These are phyloP conservation scores for Leucoptera coffeella DNA, from an alignment of 2,888 invertebrate species.

Conservation along the genomic window DNA sequence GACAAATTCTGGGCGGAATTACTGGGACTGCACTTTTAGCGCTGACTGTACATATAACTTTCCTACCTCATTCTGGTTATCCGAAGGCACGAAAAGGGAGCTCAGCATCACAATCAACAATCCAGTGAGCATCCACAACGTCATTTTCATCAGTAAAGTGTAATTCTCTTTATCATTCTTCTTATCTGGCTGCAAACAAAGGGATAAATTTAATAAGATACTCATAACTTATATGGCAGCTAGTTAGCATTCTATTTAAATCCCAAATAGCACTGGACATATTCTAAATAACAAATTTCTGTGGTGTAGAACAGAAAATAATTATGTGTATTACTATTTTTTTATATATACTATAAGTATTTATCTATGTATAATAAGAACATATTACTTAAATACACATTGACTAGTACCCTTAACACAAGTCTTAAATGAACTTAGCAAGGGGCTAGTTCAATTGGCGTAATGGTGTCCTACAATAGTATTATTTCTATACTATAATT, in stretches of 20 bases:
- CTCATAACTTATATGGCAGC: not conserved
- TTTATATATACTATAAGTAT: too few species aligned
- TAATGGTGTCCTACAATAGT: too few species aligned
- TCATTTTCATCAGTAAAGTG: constrained; percentile 66
- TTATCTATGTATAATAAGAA: too few species aligned
- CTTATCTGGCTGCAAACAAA: constrained; percentile 16
- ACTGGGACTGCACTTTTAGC: too few species aligned
- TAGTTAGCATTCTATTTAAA: not conserved
- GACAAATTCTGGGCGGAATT: too few species aligned
- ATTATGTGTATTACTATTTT: not conserved
- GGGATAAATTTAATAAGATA: not conserved
- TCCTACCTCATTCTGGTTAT: constrained; percentile 65
- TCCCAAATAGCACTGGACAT: not conserved
- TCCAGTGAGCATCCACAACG: constrained; percentile 74
- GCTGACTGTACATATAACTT: not conserved
- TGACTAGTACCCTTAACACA: too few species aligned
- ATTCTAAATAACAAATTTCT: too few species aligned
- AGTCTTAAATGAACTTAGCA: too few species aligned
- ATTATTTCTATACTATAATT: too few species aligned
- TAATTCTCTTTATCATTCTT: constrained; percentile 67
- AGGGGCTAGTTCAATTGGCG: too few species aligned
- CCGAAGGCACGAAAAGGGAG: constrained; percentile 63
- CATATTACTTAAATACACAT: too few species aligned
- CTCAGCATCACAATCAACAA: constrained; percentile 69
- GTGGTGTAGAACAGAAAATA: not conserved